These are phyloP conservation scores for Parnassius mnemosyne DNA, from an alignment of 2,888 invertebrate genomes.

Conservation along the genomic window DNA sequence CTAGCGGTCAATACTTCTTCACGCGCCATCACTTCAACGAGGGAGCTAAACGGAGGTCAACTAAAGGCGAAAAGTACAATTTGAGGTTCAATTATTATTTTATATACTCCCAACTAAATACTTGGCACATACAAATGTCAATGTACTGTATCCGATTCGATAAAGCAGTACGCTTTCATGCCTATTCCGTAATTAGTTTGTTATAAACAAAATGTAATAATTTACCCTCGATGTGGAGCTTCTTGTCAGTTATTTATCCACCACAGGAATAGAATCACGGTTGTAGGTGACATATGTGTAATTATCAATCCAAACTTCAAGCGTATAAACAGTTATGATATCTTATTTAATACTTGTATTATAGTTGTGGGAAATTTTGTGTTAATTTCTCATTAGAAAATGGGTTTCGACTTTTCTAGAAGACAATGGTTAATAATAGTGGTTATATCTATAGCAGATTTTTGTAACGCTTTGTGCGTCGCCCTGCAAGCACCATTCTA, in stretches of 20 bases:
- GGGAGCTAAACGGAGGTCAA: conserved; percentile 1
- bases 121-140: conserved; percentile 3
- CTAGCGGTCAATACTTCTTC: conserved; percentile 53
- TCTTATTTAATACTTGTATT: not conserved
- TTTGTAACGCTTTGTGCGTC: conserved; percentile 91
- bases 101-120: not conserved
- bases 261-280: conserved; percentile 41
- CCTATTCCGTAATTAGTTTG: conserved; percentile 29
- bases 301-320: not conserved
- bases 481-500: conserved; percentile 93
- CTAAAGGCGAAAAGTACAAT: conserved; percentile 3
- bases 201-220: conserved; percentile 40
- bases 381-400: conserved; percentile 41
- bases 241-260: conserved; percentile 49
- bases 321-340: not conserved
- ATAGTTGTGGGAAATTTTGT: not conserved
- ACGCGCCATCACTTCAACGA: conserved; percentile 14
- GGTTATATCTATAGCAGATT: conserved; percentile 90
- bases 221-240: conserved; percentile 38
- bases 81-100: conserved; percentile 14
- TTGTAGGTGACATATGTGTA: conserved; percentile 28
- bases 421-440: conserved; percentile 89
- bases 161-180: conserved; percentile 1
- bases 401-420: conserved; percentile 84
- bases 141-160: conserved; percentile 12